These are phyloP conservation scores for Heliangelus exortis DNA, from an alignment of 2,797 vertebrate genomes.

Conservation along the genomic window DNA sequence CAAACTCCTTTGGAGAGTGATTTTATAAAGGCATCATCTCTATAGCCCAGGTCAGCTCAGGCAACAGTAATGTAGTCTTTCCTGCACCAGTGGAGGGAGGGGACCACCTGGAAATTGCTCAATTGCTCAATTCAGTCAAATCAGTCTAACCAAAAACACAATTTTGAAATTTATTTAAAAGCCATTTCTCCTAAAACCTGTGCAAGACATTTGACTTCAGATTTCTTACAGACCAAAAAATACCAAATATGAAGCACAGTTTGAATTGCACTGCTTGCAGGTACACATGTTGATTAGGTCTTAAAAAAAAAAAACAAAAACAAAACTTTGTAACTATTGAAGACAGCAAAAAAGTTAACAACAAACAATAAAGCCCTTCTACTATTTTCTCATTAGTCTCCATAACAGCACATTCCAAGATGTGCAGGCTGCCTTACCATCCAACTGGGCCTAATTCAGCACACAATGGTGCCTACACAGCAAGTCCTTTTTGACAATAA, in stretches of 20 bases:
- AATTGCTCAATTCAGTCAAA: not conserved
- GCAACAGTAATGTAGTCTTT: not conserved
- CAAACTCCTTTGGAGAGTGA: not conserved
- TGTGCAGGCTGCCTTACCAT: not conserved
- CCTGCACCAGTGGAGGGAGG: not conserved
- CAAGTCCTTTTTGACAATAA: not conserved
- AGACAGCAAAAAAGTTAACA: not conserved
- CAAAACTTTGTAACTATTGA: too few relatives aligned
- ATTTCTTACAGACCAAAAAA: not conserved
- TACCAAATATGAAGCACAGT: not conserved
- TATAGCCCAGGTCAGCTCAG: not conserved
- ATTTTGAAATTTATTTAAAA: not conserved
- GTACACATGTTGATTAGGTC: fast-evolving
- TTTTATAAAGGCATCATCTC: not conserved
- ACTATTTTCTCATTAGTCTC: fast-evolving
- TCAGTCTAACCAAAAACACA: not conserved
- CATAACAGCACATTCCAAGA: not conserved
- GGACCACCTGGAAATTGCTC: not conserved
- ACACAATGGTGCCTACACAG: fast-evolving
- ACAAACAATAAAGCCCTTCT: not conserved
- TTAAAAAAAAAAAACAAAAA: too few relatives aligned
- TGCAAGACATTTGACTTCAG: not conserved
- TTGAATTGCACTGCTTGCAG: not conserved
- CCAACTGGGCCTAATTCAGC: not conserved
- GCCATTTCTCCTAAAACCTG: not conserved